Conservation (phyloP, 2,888 invertebrate genomes). For the Zhuqinia jingwanae region DNA sequence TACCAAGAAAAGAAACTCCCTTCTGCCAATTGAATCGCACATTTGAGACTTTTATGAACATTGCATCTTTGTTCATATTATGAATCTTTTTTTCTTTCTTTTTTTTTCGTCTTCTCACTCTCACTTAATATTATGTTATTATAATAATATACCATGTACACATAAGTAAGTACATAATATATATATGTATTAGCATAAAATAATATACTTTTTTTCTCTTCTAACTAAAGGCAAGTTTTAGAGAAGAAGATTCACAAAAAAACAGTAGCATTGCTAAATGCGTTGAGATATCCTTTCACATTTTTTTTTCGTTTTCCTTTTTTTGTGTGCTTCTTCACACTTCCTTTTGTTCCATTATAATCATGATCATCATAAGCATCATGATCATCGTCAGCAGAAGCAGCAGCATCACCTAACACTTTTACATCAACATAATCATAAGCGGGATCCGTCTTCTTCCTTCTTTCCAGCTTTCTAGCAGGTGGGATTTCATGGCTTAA, state of each 20-base stretch:
- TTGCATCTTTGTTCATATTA: neutral
- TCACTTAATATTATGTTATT: neutral
- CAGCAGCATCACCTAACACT: conserved; percentile 49
- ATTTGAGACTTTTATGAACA: conserved; percentile 62
- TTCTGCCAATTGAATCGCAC: conserved; percentile 68
- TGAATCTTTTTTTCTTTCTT: neutral
- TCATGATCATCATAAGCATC: conserved; percentile 41
- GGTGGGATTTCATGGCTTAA: conserved; percentile 70
- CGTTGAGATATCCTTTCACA: conserved; percentile 2
- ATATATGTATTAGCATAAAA: neutral
- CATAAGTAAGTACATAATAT: neutral
- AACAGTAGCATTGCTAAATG: conserved; percentile 20
- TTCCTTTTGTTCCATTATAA: conserved; percentile 60
- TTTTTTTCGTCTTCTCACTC: neutral
- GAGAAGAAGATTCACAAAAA: neutral
- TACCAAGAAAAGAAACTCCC: conserved; percentile 33
- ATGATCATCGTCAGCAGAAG: conserved; percentile 28
- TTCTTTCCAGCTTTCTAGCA: conserved; percentile 60
- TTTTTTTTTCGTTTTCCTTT: conserved; percentile 16
- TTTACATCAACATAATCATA: conserved; percentile 69
- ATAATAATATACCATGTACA: neutral
- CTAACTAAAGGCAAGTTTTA: neutral
- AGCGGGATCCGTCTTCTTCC: conserved; percentile 40
- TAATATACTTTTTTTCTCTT: neutral
- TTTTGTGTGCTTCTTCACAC: conserved; percentile 36